Evolutionary conservation across 2,888 invertebrate genomes (phyloP), one percentile per base, ranked within the genome.

Genomic region (Drosophila flavopinicola): DNA sequence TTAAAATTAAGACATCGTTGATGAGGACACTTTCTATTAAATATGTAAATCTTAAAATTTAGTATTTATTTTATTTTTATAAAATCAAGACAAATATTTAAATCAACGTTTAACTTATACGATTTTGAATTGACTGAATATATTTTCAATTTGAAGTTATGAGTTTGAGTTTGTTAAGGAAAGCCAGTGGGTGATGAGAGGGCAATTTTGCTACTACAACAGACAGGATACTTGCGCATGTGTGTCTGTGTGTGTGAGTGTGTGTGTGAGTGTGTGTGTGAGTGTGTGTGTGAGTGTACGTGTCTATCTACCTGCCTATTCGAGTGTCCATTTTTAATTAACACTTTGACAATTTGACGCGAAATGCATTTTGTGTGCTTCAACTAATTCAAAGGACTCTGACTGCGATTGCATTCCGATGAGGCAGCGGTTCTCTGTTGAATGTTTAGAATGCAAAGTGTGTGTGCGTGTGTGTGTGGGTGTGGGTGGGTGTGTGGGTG

Each of bases 281-380:
- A 11, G 13, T 42, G 30, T 23, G 15, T 9, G 13, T 37, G 10
- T n/a, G 17, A 11, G 37, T 17, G 39, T 35, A n/a, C 35, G 17
- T 52, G 27, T 63, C 49, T 54, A 65, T 48, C 35, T 27, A 38
- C 15, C 66, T 67, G 75, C 70, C 78, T 75, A 84, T 76, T 59
- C 69, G 68, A 78, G 69, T 88, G 88, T 87, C 88, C 88, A 87
- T 87, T 88, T 88, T 87, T 85, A 88, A 87, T 87, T 87, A 87
- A 85, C 85, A 80, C 83, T 85, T 83, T 83, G 85, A 85, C 86
- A 87, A 82, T 74, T 77, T 76, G 87, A 80, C 78, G 78, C 79
- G 75, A 77, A 82, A 70, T 84, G 84, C 86, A 86, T 75, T 80
- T 75, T 69, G 71, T 66, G 73, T 58, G 68, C 58, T 61, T 27